Base-by-base conservation (phyloP, 2,113 vertebrate genomes). In the Mobula birostris region DNA sequence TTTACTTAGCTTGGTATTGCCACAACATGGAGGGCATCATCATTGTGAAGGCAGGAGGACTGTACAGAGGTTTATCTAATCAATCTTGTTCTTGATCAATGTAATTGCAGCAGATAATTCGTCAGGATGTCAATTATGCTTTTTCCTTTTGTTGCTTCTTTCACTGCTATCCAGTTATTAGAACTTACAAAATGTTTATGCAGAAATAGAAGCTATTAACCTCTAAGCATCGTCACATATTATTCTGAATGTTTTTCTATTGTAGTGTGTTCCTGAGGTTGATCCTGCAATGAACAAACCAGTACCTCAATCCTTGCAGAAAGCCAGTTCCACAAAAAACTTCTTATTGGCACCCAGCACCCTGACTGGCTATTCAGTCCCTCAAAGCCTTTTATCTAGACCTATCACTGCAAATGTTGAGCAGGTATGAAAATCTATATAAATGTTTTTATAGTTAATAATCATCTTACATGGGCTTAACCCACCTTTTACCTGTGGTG, bases 401-500 rank as follows among this genome's bases (percentile, higher is more conserved):
- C 96, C 98, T 95, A 98, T 99, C 96, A 98, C 97, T 94, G 98
- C 98, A 94, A 98, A 97, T 94, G 96, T 98, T 2, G 99, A 99
- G 96, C 99, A 99, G 98, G 99, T 99, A 97, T 27, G 14, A 56
- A 32, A 36, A 83, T 66, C 14, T 19, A 58, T 90, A 29, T 11
- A 88, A 88, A 88, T 48, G 21, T 56, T 29, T 29, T 87, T 56
- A 12, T 12, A 66, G 61, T 32, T 19, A 90, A 32, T 12, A 14
- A 36, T 32, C 17, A 32, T 66, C 32, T 15, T 66, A 32, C 14
- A 19, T 68, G 83, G 48, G 58, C 14, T 12, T 85, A 27, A 7
- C 56, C 40, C 7, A 66, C 82, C 24, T 27, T 29, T 40, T 14
- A 66, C 82, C 24, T 27, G 7, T 79, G 82, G 40, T 32, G 14